Percentiles rank a stretch among this genome's conserved stretches.
These are phyloP conservation scores for Bambusicola thoracicus DNA, from an alignment of 2,113 vertebrate species.

Conservation along the genomic window DNA sequence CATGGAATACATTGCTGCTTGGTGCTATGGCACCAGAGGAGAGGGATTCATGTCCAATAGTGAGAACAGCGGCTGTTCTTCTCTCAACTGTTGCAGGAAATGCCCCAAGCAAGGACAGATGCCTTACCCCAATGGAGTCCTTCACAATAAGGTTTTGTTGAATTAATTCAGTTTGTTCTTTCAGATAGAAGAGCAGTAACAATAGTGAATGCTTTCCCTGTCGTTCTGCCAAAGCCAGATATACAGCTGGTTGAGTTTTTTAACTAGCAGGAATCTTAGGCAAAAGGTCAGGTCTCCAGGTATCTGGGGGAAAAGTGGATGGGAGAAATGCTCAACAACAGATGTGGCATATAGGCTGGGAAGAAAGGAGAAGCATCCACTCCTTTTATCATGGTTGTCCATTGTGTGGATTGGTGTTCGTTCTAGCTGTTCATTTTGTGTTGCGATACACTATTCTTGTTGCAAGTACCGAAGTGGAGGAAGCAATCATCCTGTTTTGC, in stretches of 20 bases:
- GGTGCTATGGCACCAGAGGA: background rate
- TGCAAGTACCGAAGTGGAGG: background rate
- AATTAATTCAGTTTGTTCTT: background rate
- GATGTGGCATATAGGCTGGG: background rate
- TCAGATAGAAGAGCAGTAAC: slow-evolving; percentile 6
- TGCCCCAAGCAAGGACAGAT: background rate
- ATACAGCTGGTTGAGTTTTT: slow-evolving; percentile 20
- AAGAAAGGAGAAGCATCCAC: background rate
- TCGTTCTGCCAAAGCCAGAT: slow-evolving; percentile 24
- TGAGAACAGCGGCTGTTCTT: background rate
- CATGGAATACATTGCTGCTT: background rate
- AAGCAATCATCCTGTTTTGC: background rate
- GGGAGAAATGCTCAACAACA: slow-evolving; percentile 9
- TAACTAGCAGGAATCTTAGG: background rate
- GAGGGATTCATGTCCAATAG: background rate
- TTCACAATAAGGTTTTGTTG: background rate
- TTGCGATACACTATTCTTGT: background rate
- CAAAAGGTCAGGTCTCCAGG: background rate
- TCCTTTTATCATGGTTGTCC: fast-evolving
- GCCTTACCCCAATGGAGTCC: background rate
- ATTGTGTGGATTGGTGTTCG: background rate
- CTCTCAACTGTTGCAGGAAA: background rate
- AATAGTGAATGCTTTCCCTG: slow-evolving; percentile 34
- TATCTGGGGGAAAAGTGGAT: background rate
- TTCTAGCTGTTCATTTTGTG: background rate